phyloP scores from a whole-genome alignment of 2,888 invertebrate genomes.

The Oscheius sp. region DNA sequence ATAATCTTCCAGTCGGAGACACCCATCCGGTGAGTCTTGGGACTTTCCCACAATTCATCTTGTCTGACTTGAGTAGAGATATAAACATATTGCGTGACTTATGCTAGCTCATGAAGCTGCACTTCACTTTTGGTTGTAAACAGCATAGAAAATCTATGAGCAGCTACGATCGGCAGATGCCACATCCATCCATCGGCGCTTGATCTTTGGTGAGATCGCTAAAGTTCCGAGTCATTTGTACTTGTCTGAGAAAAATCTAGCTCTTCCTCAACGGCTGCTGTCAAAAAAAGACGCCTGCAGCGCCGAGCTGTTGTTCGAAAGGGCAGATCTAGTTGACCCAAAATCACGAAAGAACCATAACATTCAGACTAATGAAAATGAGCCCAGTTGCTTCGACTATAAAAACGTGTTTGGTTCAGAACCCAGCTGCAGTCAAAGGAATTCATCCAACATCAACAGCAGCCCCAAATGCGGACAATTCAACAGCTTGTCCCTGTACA shows the following conservation, averaged over 20 bases:
- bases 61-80: too few species aligned
- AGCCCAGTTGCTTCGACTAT: too few species aligned
- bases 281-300: too few species aligned
- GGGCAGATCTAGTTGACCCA: too few species aligned
- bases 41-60: not conserved
- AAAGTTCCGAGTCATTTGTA: constrained; percentile 23
- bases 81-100: too few species aligned
- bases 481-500: constrained; percentile 13
- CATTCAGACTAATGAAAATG: too few species aligned
- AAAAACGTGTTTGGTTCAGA: too few species aligned
- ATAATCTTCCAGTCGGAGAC: constrained; percentile 22
- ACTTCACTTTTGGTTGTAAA: not conserved
- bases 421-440: not conserved
- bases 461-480: not conserved
- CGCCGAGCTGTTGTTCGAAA: too few species aligned
- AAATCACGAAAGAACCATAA: too few species aligned
- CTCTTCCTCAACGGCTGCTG: not conserved
- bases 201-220: constrained; percentile 15
- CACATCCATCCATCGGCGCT: constrained; percentile 16
- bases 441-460: not conserved
- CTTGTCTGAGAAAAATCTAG: not conserved
- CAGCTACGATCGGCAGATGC: constrained; percentile 18
- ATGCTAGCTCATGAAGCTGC: too few species aligned
- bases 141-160: constrained; percentile 13
- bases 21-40: not conserved